phyloP scores from a whole-genome alignment of 2,797 vertebrate genomes.

The Hyperoplus lanceolatus region DNA sequence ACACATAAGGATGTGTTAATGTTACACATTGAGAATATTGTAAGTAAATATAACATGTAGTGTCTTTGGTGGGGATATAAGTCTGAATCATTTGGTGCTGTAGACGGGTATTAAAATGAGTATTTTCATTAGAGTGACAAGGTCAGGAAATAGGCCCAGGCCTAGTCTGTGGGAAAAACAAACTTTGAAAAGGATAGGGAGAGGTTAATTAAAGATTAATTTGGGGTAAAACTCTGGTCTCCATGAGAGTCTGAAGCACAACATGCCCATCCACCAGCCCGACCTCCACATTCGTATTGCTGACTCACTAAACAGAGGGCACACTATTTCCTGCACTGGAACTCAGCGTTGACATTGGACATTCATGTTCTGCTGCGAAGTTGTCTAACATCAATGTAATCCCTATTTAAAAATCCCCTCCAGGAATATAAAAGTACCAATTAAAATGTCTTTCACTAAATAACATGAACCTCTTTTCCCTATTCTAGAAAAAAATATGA shows the following conservation, averaged over 20 bases:
- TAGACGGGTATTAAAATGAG: too few relatives aligned
- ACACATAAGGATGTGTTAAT: too few relatives aligned
- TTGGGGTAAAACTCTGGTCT: neutral
- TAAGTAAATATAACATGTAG: too few relatives aligned
- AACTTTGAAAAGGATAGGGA: neutral
- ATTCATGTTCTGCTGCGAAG: neutral
- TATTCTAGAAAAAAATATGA: neutral
- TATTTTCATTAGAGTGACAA: neutral
- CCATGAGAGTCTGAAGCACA: neutral
- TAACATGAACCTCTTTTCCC: neutral
- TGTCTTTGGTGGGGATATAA: too few relatives aligned
- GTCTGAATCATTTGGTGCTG: too few relatives aligned
- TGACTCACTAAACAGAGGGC: neutral
- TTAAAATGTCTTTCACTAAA: neutral
- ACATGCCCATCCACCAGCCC: neutral
- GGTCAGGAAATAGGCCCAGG: neutral
- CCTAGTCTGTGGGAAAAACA: neutral
- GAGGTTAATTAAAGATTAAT: neutral
- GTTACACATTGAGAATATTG: too few relatives aligned
- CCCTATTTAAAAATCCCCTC: too few relatives aligned
- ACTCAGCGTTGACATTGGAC: neutral
- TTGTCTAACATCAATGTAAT: too few relatives aligned
- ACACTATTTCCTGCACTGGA: neutral
- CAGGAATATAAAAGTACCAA: neutral
- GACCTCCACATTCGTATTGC: neutral